phyloP scores from a whole-genome alignment of 2,113 vertebrate species.

The Chaetops frenatus region DNA sequence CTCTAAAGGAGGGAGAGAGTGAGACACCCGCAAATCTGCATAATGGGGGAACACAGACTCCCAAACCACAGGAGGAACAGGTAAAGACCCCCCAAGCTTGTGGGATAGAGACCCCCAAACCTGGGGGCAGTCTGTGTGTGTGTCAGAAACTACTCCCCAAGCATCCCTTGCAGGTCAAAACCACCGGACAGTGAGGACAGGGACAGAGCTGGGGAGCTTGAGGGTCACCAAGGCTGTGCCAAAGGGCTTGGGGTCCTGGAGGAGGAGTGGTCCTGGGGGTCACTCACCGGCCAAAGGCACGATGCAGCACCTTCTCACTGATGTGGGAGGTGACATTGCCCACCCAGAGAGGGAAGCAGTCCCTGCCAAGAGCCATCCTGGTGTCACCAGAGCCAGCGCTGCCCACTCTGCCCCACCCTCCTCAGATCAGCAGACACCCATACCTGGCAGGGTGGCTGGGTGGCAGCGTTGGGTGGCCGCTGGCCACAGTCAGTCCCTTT shows the following conservation, averaged over 20 bases:
- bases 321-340: neutral
- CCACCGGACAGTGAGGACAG: neutral
- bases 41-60: neutral
- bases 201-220: neutral
- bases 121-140: rapidly evolving
- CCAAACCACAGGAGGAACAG: too few species aligned
- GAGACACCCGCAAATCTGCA: neutral
- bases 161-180: neutral
- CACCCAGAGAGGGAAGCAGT: conserved; percentile 45
- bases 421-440: rapidly evolving
- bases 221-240: neutral
- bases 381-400: neutral
- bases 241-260: rapidly evolving
- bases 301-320: neutral
- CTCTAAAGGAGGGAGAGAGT: rapidly evolving
- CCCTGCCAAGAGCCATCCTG: neutral
- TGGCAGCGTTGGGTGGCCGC: neutral
- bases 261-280: rapidly evolving
- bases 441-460: neutral
- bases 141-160: too few species aligned
- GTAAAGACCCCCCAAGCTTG: neutral
- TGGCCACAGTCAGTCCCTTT: neutral
- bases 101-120: neutral
- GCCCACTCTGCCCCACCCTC: too few species aligned
- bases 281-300: conserved; percentile 11